Percentiles rank a stretch among this genome's conserved stretches.
Evolutionary conservation across 2,113 vertebrate genomes (phyloP).

Genomic region (Sterna hirundo): DNA sequence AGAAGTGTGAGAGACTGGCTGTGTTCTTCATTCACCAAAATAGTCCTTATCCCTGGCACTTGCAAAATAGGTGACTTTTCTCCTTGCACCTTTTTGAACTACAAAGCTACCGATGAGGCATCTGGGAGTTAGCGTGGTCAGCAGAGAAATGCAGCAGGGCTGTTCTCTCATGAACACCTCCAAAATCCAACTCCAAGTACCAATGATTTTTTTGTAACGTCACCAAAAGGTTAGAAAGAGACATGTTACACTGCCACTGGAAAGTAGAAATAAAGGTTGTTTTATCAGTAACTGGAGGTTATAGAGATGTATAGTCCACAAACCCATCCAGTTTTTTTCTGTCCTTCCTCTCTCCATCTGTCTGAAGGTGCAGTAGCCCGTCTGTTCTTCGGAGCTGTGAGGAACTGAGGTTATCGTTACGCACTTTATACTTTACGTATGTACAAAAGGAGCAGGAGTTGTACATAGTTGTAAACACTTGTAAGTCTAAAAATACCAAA

Average conservation of each 20-base stretch:
- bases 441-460: background rate
- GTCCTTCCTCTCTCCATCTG: background rate
- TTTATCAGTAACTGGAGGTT: background rate
- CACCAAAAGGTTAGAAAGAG: background rate
- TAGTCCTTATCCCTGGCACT: background rate
- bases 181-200: background rate
- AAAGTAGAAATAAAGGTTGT: background rate
- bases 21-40: background rate
- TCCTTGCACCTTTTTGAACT: background rate
- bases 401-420: background rate
- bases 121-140: background rate
- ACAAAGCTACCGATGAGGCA: background rate
- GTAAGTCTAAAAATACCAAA: background rate
- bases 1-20: background rate
- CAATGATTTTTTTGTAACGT: background rate
- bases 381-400: background rate
- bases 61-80: background rate
- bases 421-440: background rate
- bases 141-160: background rate
- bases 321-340: background rate
- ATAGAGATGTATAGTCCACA: background rate
- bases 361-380: background rate
- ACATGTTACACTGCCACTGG: background rate
- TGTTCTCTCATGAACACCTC: background rate
- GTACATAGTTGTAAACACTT: background rate